These are phyloP conservation scores for Montipora sp. DNA, from an alignment of 64 coral and sea anemone species.

Conservation along the genomic window DNA sequence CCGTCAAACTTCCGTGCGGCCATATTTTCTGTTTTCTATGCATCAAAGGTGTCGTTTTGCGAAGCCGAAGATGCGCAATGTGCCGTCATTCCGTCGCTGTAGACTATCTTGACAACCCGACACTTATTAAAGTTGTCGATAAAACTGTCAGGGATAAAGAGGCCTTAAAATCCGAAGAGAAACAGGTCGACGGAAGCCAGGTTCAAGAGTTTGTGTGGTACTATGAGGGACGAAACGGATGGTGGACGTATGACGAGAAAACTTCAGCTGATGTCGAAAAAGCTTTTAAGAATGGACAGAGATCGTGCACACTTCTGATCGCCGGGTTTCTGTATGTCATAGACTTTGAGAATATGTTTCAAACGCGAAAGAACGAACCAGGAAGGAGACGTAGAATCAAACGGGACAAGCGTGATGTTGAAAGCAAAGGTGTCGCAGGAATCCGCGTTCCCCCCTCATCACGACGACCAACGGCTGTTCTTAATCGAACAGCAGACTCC, in stretches of 20 bases:
- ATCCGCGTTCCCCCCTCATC: slow-evolving; percentile 66
- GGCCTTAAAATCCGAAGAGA: slow-evolving; percentile 28
- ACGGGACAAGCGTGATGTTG: slow-evolving; percentile 85
- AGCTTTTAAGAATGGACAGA: slow-evolving; percentile 87
- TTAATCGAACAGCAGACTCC: slow-evolving; percentile 8
- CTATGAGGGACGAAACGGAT: slow-evolving; percentile 98
- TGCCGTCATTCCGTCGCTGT: slow-evolving; percentile 86
- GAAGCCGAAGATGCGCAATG: slow-evolving; percentile 89
- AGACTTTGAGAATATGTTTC: slow-evolving; percentile 99
- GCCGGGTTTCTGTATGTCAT: slow-evolving; percentile 95
- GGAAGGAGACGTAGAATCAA: slow-evolving; percentile 93
- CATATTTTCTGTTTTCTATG: slow-evolving; percentile 99
- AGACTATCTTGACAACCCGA: slow-evolving; percentile 92
- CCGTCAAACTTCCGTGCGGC: slow-evolving; percentile 91
- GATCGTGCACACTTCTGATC: slow-evolving; percentile 93
- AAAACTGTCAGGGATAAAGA: neutral
- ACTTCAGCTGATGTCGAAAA: slow-evolving; percentile 88
- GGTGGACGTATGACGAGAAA: slow-evolving; percentile 97
- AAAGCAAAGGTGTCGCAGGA: slow-evolving; percentile 94
- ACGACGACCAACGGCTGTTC: slow-evolving; percentile 12
- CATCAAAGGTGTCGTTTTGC: slow-evolving; percentile 97
- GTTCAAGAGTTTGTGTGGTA: slow-evolving; percentile 78
- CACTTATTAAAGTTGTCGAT: slow-evolving; percentile 70
- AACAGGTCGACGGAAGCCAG: slow-evolving; percentile 14
- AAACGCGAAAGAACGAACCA: slow-evolving; percentile 95